A percentile compares a stretch with the other conserved stretches of the same genome.
Conservation (phyloP, 2,113 vertebrate genomes). For the Pycnonotus jocosus region DNA sequence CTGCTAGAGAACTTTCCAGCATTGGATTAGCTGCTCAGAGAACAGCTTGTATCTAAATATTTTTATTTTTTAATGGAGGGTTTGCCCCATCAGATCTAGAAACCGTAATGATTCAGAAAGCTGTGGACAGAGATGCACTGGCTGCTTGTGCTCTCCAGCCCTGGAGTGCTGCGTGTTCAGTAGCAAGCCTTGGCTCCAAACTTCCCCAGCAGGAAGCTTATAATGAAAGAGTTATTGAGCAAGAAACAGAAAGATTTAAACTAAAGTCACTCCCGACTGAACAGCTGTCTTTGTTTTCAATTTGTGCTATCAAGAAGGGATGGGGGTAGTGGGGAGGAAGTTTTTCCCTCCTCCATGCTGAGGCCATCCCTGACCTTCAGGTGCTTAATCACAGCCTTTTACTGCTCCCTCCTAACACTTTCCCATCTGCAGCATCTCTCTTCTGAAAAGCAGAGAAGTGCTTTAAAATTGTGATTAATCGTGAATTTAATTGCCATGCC, state of each 20-base stretch:
- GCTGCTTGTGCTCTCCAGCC: neutral
- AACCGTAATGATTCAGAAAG: neutral
- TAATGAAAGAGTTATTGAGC: slow-evolving; percentile 54
- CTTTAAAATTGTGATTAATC: neutral
- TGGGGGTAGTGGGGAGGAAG: neutral
- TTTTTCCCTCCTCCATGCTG: neutral
- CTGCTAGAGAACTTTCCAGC: neutral
- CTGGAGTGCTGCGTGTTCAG: neutral
- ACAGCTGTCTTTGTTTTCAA: slow-evolving; percentile 60
- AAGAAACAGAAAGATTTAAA: slow-evolving; percentile 41
- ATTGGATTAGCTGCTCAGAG: neutral
- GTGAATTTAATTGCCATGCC: neutral
- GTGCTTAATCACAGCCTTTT: slow-evolving; percentile 7
- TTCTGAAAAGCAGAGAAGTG: neutral
- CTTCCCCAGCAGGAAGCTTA: slow-evolving; percentile 46
- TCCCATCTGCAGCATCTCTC: neutral
- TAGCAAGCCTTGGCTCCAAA: slow-evolving; percentile 27
- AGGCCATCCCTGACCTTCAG: slow-evolving; percentile 26
- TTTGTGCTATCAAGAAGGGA: slow-evolving; percentile 2
- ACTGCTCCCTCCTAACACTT: neutral
- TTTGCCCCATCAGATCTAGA: neutral
- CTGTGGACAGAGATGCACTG: neutral
- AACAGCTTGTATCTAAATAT: neutral
- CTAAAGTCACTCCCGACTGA: neutral
- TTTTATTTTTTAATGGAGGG: neutral